Evolutionary conservation across 1,140 invertebrate genomes (phyloP).

Genomic region (Drosophila biarmipes): DNA sequence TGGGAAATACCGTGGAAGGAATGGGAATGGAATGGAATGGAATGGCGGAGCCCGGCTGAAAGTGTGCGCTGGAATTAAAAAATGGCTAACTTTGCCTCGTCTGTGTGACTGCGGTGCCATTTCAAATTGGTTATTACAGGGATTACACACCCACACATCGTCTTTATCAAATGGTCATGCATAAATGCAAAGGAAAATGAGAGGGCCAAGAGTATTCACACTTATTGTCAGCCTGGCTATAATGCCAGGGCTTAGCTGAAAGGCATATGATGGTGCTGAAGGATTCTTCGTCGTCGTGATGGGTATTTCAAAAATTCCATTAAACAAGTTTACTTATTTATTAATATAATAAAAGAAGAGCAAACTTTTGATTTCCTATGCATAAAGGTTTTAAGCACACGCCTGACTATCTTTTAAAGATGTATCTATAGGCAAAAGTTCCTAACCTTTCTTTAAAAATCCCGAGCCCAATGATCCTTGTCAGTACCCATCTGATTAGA

Average conservation of each 20-base stretch:
- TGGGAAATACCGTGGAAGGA: constrained; percentile 10
- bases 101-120: constrained; percentile 47
- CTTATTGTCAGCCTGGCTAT: constrained; percentile 17
- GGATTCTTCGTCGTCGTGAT: not conserved
- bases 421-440: not conserved
- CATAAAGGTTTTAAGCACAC: not conserved
- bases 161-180: constrained; percentile 41
- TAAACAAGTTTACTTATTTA: not conserved
- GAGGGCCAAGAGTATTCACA: constrained; percentile 14
- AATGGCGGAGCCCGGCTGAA: constrained; percentile 12
- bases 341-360: no score
- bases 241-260: constrained; percentile 18
- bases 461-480: constrained; percentile 3
- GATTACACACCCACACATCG: constrained; percentile 14
- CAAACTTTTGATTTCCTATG: not conserved
- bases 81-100: constrained; percentile 62
- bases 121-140: constrained; percentile 75
- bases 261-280: not conserved
- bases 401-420: no score
- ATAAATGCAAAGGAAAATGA: constrained; percentile 42
- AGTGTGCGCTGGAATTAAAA: constrained; percentile 59
- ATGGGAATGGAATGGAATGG: constrained; percentile 6
- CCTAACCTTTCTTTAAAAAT: not conserved
- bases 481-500: constrained; percentile 37
- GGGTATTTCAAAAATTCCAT: not conserved